A percentile compares a stretch with the other conserved stretches of the same genome.
Evolutionary conservation across 2,113 vertebrate species (phyloP).

Genomic region (Silurus glanis): DNA sequence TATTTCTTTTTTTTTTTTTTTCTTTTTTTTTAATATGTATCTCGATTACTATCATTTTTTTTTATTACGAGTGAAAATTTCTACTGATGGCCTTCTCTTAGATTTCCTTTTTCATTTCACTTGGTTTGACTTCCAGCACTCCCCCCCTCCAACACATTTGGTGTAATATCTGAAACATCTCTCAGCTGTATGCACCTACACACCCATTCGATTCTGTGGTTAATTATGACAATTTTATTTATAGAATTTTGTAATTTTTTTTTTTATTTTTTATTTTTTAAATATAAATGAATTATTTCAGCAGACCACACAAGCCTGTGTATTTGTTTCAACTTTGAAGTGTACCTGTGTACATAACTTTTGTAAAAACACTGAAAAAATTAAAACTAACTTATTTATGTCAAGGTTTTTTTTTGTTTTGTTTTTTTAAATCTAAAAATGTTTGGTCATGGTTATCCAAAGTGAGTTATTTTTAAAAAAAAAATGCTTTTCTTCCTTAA

Average conservation of each 20-base stretch:
- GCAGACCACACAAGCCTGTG: constrained; percentile 78
- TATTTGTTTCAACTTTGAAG: constrained; percentile 85
- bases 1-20: constrained; percentile 16
- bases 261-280: no score
- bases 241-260: constrained; percentile 46
- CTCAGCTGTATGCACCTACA: constrained; percentile 37
- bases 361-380: constrained; percentile 99
- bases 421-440: constrained; percentile 74
- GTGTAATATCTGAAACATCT: constrained; percentile 12
- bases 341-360: constrained; percentile 96
- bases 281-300: constrained; percentile 53
- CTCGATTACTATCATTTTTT: constrained; percentile 7
- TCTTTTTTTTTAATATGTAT: constrained; percentile 50
- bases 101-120: constrained; percentile 26
- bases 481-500: constrained; percentile 76
- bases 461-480: constrained; percentile 84
- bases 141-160: neutral
- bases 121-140: constrained; percentile 38
- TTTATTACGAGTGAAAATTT: constrained; percentile 43
- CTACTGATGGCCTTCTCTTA: constrained; percentile 36
- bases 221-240: constrained; percentile 57
- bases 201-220: constrained; percentile 52
- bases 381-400: constrained; percentile 99
- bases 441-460: constrained; percentile 89
- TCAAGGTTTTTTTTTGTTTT: constrained; percentile 78